These are phyloP conservation scores for Aphidius colemani DNA, from an alignment of 2,888 invertebrate species.

Conservation along the genomic window DNA sequence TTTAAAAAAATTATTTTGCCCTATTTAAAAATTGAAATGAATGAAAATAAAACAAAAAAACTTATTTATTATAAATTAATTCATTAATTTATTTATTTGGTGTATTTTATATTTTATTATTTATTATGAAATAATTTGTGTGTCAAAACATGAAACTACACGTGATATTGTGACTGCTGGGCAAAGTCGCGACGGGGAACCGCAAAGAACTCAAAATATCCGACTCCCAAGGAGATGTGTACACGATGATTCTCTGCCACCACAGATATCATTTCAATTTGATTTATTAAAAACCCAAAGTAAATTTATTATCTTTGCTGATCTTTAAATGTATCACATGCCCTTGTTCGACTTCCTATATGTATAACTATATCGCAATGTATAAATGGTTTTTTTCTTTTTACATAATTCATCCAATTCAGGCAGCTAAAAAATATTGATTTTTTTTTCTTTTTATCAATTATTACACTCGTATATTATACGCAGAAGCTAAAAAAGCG, in stretches of 20 bases:
- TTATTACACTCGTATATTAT: slow-evolving; percentile 6
- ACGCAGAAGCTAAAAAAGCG: background rate
- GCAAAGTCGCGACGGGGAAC: slow-evolving; percentile 14
- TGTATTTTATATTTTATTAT: slow-evolving; percentile 3
- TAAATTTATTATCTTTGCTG: slow-evolving; percentile 11
- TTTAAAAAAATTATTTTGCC: background rate
- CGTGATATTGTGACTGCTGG: background rate
- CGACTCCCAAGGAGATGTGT: background rate
- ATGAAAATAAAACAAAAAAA: background rate
- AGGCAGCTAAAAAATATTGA: slow-evolving; percentile 17
- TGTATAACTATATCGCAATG: background rate
- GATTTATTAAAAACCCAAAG: slow-evolving; percentile 16
- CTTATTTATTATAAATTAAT: background rate
- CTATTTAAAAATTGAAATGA: background rate
- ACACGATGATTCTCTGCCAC: slow-evolving; percentile 1
- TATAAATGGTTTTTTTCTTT: background rate
- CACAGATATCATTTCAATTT: slow-evolving; percentile 16
- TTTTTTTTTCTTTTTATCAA: slow-evolving; percentile 6
- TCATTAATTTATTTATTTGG: background rate
- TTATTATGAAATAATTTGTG: slow-evolving; percentile 6
- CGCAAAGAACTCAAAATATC: background rate
- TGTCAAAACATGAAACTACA: slow-evolving; percentile 7
- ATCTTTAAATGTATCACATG: slow-evolving; percentile 4
- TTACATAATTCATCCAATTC: slow-evolving; percentile 14
- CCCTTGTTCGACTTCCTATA: background rate